Conservation (phyloP, 2,888 invertebrate species). For the Hedychridium roseum region DNA sequence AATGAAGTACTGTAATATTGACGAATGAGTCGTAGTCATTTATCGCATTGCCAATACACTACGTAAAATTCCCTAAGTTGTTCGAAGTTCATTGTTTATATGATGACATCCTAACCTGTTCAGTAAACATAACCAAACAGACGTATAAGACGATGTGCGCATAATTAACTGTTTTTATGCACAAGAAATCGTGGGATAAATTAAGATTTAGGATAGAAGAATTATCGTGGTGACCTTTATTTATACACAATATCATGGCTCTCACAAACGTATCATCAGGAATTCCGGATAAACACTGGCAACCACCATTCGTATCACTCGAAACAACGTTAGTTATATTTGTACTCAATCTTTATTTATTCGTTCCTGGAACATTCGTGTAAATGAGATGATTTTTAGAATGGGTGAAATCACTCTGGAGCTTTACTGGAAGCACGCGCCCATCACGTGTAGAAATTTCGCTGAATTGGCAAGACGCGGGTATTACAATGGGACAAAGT, state of each 20-base stretch:
- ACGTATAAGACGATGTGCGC: no score
- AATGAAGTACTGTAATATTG: no score
- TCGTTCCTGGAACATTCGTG: neutral
- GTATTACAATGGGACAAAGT: slow-evolving; percentile 95
- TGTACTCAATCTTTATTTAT: neutral
- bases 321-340: slow-evolving; percentile 79
- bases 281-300: slow-evolving; percentile 89
- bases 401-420: slow-evolving; percentile 94
- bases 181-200: no score
- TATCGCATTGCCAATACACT: no score
- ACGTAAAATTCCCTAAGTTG: no score
- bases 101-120: no score
- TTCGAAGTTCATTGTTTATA: no score
- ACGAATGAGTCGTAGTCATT: no score
- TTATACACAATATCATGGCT: slow-evolving; percentile 43
- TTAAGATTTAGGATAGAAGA: no score
- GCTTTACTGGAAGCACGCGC: slow-evolving; percentile 98
- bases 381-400: slow-evolving; percentile 62
- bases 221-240: no score
- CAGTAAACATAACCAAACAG: no score
- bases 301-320: slow-evolving; percentile 81
- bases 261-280: slow-evolving; percentile 70
- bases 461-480: slow-evolving; percentile 92
- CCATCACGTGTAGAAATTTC: slow-evolving; percentile 97
- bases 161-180: no score